phyloP scores from a whole-genome alignment of 1,140 invertebrate genomes.

The Zaprionus africanus region DNA sequence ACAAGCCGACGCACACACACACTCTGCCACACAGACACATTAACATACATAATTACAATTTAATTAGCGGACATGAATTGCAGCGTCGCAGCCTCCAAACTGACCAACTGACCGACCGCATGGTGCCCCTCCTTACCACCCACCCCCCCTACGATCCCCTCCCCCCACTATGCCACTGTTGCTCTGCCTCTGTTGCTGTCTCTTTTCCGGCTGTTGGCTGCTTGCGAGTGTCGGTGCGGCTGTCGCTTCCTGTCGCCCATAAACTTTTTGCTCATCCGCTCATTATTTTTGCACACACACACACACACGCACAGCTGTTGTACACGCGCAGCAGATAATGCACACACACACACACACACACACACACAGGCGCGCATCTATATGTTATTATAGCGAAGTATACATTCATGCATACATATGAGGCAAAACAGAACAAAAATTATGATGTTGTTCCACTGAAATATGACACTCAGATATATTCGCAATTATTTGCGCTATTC shows the following conservation, averaged over 20 bases:
- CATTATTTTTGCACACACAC: conserved; percentile 49
- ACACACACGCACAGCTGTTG: conserved; percentile 28
- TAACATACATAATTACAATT: conserved; percentile 82
- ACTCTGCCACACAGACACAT: conserved; percentile 59
- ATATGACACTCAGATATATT: conserved; percentile 80
- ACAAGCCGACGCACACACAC: conserved; percentile 2
- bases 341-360: conserved; percentile 33
- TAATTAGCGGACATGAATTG: conserved; percentile 80
- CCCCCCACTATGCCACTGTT: neutral
- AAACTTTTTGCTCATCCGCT: conserved; percentile 68
- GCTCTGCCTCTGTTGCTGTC: neutral
- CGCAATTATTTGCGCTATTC: conserved; percentile 80
- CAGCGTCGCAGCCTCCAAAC: conserved; percentile 55
- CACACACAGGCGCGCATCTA: conserved; percentile 3
- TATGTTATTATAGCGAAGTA: conserved; percentile 31
- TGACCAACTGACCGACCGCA: conserved; percentile 43
- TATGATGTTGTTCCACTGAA: conserved; percentile 73
- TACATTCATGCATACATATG: neutral
- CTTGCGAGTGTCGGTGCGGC: conserved; percentile 65
- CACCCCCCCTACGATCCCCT: neutral
- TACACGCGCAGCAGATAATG: conserved; percentile 46
- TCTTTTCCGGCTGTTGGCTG: conserved; percentile 23
- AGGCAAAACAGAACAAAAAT: conserved; percentile 37
- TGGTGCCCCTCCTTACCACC: neutral
- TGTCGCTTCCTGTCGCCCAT: conserved; percentile 71